Percentiles rank a stretch among this genome's conserved stretches.
phyloP scores from a whole-genome alignment of 2,888 invertebrate species.

The Chaetogeoica ovagalla region DNA sequence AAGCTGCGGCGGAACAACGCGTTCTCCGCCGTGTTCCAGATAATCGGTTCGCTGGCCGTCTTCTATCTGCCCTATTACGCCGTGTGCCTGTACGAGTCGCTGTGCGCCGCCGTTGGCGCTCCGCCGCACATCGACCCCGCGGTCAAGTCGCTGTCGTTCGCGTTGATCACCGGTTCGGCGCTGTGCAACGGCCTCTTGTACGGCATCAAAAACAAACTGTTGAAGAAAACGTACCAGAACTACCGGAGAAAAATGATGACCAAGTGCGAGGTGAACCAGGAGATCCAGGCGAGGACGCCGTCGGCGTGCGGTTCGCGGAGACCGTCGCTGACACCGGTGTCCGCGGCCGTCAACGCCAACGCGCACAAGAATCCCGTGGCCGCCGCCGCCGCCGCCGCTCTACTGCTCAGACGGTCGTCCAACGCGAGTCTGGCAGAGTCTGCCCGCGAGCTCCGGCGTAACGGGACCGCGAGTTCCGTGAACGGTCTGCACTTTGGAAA shows the following conservation, averaged over 20 bases:
- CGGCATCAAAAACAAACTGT: constrained; percentile 73
- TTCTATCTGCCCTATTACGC: constrained; percentile 77
- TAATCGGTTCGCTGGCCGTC: constrained; percentile 72
- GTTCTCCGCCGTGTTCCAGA: constrained; percentile 71
- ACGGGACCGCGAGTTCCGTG: constrained; percentile 57
- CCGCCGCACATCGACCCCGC: constrained; percentile 50
- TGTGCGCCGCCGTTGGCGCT: constrained; percentile 36
- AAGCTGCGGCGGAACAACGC: constrained; percentile 66
- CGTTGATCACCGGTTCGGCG: constrained; percentile 64
- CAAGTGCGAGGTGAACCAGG: constrained; percentile 74
- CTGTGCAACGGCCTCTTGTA: constrained; percentile 76
- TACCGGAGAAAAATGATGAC: constrained; percentile 78
- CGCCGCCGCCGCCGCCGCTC: constrained; percentile 57
- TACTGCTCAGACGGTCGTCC: constrained; percentile 57
- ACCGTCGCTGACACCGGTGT: constrained; percentile 69
- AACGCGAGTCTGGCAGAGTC: constrained; percentile 55
- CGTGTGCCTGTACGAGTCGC: constrained; percentile 55
- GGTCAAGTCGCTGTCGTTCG: constrained; percentile 63
- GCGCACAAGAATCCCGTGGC: constrained; percentile 60
- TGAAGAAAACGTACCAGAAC: constrained; percentile 74
- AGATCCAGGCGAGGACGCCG: constrained; percentile 79
- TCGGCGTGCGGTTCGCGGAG: constrained; percentile 76
- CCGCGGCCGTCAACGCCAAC: constrained; percentile 56
- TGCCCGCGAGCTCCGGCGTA: constrained; percentile 55
- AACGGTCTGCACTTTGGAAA: constrained; percentile 26